Conservation (phyloP, 2,888 invertebrate species). For the Mystacides longicornis region DNA sequence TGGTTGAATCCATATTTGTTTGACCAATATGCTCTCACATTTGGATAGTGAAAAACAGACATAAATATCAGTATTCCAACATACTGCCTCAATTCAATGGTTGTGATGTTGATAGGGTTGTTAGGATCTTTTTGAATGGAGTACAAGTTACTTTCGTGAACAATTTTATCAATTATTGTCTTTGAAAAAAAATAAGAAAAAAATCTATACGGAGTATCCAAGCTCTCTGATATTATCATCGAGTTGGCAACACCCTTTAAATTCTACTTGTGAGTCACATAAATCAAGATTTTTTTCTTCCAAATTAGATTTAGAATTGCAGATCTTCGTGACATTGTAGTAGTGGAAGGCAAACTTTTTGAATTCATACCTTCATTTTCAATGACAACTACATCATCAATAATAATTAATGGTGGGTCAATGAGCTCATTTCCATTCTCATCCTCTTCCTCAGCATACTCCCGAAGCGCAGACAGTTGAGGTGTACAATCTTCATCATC, state of each 20-base stretch:
- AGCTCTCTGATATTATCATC: not conserved
- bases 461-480: too few relatives aligned
- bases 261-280: not conserved
- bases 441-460: too few relatives aligned
- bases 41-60: slow-evolving; percentile 14
- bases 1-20: slow-evolving; percentile 8
- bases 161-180: not conserved
- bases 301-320: not conserved
- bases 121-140: not conserved
- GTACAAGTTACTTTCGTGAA: not conserved
- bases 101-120: not conserved
- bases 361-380: too few relatives aligned
- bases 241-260: not conserved
- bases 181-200: not conserved
- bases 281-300: not conserved
- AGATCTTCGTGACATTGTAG: too few relatives aligned
- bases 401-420: too few relatives aligned
- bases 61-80: slow-evolving; percentile 12
- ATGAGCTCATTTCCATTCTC: too few relatives aligned
- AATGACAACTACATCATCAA: too few relatives aligned
- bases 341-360: too few relatives aligned
- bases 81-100: not conserved
- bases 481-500: too few relatives aligned
- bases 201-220: not conserved
- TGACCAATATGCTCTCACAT: slow-evolving; percentile 13